phyloP scores from a whole-genome alignment of 2,797 vertebrate genomes.

The Cetoscarus ocellatus region DNA sequence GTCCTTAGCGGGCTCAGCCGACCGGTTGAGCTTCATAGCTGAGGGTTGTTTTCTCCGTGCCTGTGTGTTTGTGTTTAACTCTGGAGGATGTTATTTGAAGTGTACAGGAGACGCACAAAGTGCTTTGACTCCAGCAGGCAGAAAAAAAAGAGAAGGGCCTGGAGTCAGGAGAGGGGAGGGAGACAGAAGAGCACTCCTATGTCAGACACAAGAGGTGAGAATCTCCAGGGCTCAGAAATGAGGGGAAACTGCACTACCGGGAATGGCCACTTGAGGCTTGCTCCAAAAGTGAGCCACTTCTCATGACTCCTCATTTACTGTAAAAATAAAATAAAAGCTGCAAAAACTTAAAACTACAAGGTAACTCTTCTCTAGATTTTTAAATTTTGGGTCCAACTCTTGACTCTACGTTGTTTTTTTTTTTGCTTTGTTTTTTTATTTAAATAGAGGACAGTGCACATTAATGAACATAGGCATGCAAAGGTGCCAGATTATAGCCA shows the following conservation, averaged over 20 bases:
- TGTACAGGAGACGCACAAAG: slow-evolving; percentile 50
- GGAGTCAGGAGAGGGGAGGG: slow-evolving; percentile 18
- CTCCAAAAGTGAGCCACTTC: neutral
- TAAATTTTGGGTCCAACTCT: too few species aligned
- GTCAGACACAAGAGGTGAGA: slow-evolving; percentile 26
- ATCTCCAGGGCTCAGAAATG: neutral
- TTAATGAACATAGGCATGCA: too few species aligned
- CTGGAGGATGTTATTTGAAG: slow-evolving; percentile 66
- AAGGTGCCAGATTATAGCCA: too few species aligned
- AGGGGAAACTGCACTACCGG: neutral
- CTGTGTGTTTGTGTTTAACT: slow-evolving; percentile 48
- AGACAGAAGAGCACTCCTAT: slow-evolving; percentile 51
- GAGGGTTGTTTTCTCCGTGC: slow-evolving; percentile 22
- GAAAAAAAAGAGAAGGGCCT: slow-evolving; percentile 34
- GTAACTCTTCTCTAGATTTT: too few species aligned
- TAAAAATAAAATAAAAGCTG: too few species aligned
- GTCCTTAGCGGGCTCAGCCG: slow-evolving; percentile 42
- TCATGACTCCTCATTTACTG: too few species aligned
- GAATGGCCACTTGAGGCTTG: neutral
- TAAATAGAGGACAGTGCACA: too few species aligned
- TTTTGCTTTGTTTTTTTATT: too few species aligned
- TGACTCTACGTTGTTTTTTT: too few species aligned
- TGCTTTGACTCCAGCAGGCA: slow-evolving; percentile 63
- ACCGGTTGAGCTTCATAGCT: slow-evolving; percentile 35
- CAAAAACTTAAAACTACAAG: too few species aligned